Evolutionary conservation across 2,888 invertebrate genomes (phyloP).

Genomic region (Campaea margaritaria): DNA sequence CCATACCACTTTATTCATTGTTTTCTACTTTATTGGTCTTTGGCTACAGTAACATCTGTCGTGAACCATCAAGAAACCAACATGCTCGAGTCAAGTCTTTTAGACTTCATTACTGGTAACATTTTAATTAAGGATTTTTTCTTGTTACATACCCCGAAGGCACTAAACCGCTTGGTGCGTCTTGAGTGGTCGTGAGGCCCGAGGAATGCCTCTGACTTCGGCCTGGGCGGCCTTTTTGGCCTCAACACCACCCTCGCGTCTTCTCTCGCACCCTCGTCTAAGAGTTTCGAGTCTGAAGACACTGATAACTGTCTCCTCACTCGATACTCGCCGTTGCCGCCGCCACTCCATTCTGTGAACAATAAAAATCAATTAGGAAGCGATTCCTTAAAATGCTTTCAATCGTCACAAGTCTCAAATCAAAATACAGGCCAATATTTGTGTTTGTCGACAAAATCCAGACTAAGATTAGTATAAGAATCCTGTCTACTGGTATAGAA

Average conservation of each 20-base stretch:
- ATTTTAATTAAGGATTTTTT: no score
- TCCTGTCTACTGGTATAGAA: background rate
- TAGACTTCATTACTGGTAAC: no score
- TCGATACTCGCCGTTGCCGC: conserved; percentile 90
- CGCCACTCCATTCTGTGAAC: conserved; percentile 90
- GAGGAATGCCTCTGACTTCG: conserved; percentile 97
- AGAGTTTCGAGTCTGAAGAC: conserved; percentile 95
- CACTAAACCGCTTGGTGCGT: conserved; percentile 97
- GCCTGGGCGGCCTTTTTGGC: conserved; percentile 96
- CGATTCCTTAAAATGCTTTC: background rate
- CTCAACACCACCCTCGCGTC: conserved; percentile 95
- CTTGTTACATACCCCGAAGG: conserved; percentile 94
- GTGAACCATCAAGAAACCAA: background rate
- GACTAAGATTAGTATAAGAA: background rate
- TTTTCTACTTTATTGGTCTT: no score
- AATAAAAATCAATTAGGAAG: conserved; percentile 13
- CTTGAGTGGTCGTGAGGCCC: conserved; percentile 90
- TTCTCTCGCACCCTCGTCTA: conserved; percentile 95
- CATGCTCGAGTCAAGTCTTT: no score
- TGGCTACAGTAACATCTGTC: no score
- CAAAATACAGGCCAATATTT: no score
- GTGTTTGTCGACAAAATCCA: no score
- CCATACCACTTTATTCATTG: no score
- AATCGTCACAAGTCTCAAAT: no score
- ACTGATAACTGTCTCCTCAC: conserved; percentile 96